phyloP scores from a whole-genome alignment of 1,140 invertebrate genomes.

The Atta colombica region DNA sequence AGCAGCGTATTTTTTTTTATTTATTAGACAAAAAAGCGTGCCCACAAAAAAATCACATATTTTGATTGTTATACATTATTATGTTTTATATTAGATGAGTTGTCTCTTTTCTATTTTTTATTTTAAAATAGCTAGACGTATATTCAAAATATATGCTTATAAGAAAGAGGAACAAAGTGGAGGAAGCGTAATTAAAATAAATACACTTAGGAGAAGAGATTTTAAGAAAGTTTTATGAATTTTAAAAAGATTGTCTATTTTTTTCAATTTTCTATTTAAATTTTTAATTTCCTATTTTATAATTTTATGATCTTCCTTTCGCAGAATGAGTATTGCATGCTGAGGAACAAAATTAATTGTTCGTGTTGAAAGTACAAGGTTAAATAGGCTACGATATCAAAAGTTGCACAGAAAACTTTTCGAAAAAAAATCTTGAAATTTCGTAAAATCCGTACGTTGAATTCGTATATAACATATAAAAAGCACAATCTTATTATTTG shows the following conservation, averaged over 20 bases:
- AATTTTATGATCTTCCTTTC: background rate
- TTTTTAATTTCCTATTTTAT: background rate
- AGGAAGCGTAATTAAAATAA: constrained; percentile 12
- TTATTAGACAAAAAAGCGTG: background rate
- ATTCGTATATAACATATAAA: background rate
- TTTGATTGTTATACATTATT: background rate
- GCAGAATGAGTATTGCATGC: background rate
- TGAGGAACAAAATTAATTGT: background rate
- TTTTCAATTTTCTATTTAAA: constrained; percentile 1
- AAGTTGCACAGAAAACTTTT: constrained; percentile 1
- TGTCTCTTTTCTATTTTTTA: background rate
- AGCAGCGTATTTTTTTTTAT: background rate
- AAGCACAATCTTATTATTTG: background rate
- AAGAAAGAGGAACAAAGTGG: background rate
- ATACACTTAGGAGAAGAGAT: background rate
- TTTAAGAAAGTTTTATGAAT: background rate
- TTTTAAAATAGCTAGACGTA: background rate
- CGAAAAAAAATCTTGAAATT: background rate
- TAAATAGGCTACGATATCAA: background rate
- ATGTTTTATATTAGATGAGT: background rate
- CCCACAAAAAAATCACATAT: background rate
- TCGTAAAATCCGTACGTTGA: constrained; percentile 6
- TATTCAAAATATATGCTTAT: background rate
- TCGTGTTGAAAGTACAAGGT: background rate
- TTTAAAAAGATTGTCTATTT: background rate